Percentiles rank a stretch among this genome's conserved stretches.
Conservation (phyloP, 2,888 invertebrate species). For the Pogonocherus hispidulus region DNA sequence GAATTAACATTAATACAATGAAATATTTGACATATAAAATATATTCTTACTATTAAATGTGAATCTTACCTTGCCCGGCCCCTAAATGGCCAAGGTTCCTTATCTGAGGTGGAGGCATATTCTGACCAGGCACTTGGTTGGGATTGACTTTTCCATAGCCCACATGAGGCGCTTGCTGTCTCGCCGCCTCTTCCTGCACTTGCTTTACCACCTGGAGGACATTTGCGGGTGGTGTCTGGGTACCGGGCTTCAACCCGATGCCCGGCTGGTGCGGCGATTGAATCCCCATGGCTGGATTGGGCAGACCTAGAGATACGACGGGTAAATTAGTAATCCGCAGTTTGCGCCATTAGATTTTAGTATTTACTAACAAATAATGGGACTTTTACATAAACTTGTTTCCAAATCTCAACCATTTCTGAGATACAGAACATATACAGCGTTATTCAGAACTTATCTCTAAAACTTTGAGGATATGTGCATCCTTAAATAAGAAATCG, state of each 20-base stretch:
- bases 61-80: conserved; percentile 67
- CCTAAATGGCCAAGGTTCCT: conserved; percentile 65
- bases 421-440: no score
- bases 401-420: no score
- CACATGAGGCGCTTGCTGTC: conserved; percentile 85
- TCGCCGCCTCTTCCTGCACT: conserved; percentile 92
- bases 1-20: no score
- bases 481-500: no score
- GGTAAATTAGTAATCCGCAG: not conserved
- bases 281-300: conserved; percentile 69
- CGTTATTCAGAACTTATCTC: no score
- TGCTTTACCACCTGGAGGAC: conserved; percentile 79
- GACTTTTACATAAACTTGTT: no score
- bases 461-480: no score
- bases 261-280: conserved; percentile 67
- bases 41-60: no score
- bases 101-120: conserved; percentile 75
- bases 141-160: conserved; percentile 83
- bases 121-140: conserved; percentile 69
- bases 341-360: no score
- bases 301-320: conserved; percentile 62
- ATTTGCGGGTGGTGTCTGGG: conserved; percentile 83
- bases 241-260: conserved; percentile 72
- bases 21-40: no score
- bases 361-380: no score